Evolutionary conservation across 2,888 invertebrate species (phyloP), one percentile per base, ranked within the genome.

Genomic region (Leucoptera coffeella): DNA sequence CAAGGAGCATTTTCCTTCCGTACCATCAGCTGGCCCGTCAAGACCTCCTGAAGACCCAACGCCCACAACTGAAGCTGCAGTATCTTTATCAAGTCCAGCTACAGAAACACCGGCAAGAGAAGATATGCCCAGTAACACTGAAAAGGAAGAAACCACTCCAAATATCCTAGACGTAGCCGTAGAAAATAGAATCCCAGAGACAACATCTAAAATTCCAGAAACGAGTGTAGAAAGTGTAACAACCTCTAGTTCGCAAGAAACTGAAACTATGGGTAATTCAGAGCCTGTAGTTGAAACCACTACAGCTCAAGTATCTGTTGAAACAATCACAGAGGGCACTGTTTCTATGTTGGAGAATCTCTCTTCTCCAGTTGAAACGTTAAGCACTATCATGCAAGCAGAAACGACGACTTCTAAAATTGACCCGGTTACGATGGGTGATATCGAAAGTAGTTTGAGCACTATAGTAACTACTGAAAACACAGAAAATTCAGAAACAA

Each of bases 1-100:
- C 29, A 58, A 49, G 29, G 61, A 64, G 25, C 49, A 53, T 29
- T 30, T 51, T 22, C 55, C 55, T n/a, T 49, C 49, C 14, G 35
- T 51, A 29, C 37, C 50, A 2, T 40, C 49, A 22, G 43, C 44
- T 32, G 47, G 45, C 25, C 29, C 39, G 13, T 33, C 46, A 15
- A 43, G 48, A 17, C 33, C 44, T 8, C 37, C 41, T 21, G 47
- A 38, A 36, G 52, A 54, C 41, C 54, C 61, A 33, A 54, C 12
- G 56, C 53, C 13, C 32, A 37, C 4, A 55, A 50, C 27, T 48
- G 59, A 14, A 55, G 48, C 17, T 29, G 47, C 48, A 10, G 58
- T 58, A 37, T 54, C 53, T 20, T 40, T 60, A 27, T 42, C 40
- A 14, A n/a, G n/a, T n/a, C 47, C 48, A 11, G 29, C 32, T 10